Evolutionary conservation across 2,888 invertebrate genomes (phyloP).

Genomic region (Scaptomyza tumidula): DNA sequence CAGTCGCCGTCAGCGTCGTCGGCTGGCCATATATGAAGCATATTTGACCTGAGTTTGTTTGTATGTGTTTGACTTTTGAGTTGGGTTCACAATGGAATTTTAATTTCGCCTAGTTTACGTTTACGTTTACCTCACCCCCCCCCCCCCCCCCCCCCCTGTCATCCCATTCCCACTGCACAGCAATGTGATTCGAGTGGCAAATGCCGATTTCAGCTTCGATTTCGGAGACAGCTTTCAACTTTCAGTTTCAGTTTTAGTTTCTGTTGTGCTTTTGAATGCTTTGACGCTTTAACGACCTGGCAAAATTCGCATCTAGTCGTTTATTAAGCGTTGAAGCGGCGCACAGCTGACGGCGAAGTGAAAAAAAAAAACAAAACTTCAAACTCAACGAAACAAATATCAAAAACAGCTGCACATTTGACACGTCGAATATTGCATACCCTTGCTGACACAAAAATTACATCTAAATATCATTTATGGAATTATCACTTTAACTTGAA

Average conservation of each 20-base stretch:
- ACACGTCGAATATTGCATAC: background rate
- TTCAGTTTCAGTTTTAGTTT: conserved; percentile 42
- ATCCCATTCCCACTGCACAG: background rate
- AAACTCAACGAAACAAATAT: background rate
- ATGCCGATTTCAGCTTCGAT: conserved; percentile 4
- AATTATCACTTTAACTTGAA: no score
- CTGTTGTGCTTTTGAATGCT: conserved; percentile 9
- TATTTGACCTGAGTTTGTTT: conserved; percentile 32
- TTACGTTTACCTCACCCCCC: no score
- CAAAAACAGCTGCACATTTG: background rate
- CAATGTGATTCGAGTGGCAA: background rate
- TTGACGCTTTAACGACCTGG: conserved; percentile 27
- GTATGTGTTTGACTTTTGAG: conserved; percentile 44
- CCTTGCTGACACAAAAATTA: background rate
- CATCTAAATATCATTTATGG: background rate
- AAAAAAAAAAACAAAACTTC: background rate
- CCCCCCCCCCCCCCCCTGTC: no score
- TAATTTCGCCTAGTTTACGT: conserved; percentile 51
- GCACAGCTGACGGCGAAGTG: conserved; percentile 27
- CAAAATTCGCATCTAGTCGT: conserved; percentile 31
- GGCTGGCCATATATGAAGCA: conserved; percentile 37
- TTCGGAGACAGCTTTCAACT: conserved; percentile 12
- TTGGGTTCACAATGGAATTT: conserved; percentile 73
- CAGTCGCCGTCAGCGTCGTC: conserved; percentile 35
- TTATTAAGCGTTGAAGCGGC: background rate